Evolutionary conservation across 2,888 invertebrate species (phyloP), one percentile per base, ranked within the genome.

Genomic region (Halictus ligatus): DNA sequence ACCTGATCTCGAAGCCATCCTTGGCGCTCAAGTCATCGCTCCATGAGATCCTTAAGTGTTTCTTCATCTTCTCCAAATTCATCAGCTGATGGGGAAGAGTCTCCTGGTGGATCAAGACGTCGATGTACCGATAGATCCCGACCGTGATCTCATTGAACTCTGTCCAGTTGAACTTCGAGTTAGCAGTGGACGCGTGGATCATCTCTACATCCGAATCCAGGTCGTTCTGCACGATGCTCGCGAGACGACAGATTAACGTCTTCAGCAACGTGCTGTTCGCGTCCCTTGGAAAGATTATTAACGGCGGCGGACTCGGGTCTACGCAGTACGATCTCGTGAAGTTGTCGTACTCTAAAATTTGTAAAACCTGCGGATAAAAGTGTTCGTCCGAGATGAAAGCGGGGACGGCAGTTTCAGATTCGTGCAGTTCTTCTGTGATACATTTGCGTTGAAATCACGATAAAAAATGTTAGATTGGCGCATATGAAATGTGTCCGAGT

Each of bases 1-100:
- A 94, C 94, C 94, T 92, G 79, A 94, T 91, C 85, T 94, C 93
- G 87, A 89, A 92, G 25, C 86, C 91, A n/a, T 94, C 92, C 29
- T 86, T 87, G 0, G 80, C 54, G 0, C 83, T 88, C 1, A 93
- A 21, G 71, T 94, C 81, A 3, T 75, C 74, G 8, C 90, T 92
- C 94, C 94, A 94, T 0, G 92, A 86, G 2, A 13, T 71, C 7
- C 58, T 75, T 64, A 94, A 94, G 10, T 91, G 80, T 0, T 80
- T 50, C n/a, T 87, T 90, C 25, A 92, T 72, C 29, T 81, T 84
- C 4, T 89, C 78, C 78, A 93, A 80, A 43, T 81, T 85, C 13
- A 83, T 79, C 13, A 79, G 64, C 48, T 90, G 85, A 58, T 91
- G 85, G 6, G 85, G 67, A 6, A 90, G 73, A 79, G 92, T 88